Conservation (phyloP, 2,797 vertebrate genomes). For the Australoheros facetus region DNA sequence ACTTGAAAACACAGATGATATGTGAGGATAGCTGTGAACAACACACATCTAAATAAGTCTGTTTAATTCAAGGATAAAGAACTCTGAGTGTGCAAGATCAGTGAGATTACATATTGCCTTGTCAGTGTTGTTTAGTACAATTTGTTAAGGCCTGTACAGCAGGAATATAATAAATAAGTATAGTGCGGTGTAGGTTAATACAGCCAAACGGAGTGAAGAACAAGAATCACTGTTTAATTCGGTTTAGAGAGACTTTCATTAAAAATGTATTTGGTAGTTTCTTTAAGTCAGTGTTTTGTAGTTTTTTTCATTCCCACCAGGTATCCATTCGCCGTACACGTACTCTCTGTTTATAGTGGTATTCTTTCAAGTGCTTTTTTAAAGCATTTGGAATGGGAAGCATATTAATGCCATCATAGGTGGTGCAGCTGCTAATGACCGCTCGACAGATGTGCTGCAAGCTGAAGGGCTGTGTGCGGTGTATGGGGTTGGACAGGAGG, state of each 20-base stretch:
- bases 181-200: slow-evolving; percentile 56
- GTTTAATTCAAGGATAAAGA: slow-evolving; percentile 71
- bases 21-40: slow-evolving; percentile 27
- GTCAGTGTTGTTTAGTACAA: slow-evolving; percentile 62
- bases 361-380: slow-evolving; percentile 88
- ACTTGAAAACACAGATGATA: slow-evolving; percentile 51
- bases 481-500: slow-evolving; percentile 83
- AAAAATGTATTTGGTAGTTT: slow-evolving; percentile 40
- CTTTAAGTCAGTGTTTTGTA: slow-evolving; percentile 9
- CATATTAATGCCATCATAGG: slow-evolving; percentile 84
- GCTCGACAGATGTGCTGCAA: slow-evolving; percentile 86
- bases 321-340: slow-evolving; percentile 84
- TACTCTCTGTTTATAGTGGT: slow-evolving; percentile 89
- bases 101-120: slow-evolving; percentile 61
- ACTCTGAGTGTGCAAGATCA: slow-evolving; percentile 61
- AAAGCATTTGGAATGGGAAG: slow-evolving; percentile 85
- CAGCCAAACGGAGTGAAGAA: slow-evolving; percentile 35
- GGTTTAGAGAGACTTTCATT: slow-evolving; percentile 12
- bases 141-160: slow-evolving; percentile 62
- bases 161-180: slow-evolving; percentile 74
- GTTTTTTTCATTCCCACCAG: slow-evolving; percentile 79
- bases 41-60: slow-evolving; percentile 55
- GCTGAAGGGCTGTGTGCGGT: slow-evolving; percentile 83
- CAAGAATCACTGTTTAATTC: slow-evolving; percentile 25
- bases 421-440: slow-evolving; percentile 82